Evolutionary conservation across 1,140 invertebrate genomes (phyloP), one percentile per base, ranked within the genome.

Genomic region (Vollenhovia emeryi): DNA sequence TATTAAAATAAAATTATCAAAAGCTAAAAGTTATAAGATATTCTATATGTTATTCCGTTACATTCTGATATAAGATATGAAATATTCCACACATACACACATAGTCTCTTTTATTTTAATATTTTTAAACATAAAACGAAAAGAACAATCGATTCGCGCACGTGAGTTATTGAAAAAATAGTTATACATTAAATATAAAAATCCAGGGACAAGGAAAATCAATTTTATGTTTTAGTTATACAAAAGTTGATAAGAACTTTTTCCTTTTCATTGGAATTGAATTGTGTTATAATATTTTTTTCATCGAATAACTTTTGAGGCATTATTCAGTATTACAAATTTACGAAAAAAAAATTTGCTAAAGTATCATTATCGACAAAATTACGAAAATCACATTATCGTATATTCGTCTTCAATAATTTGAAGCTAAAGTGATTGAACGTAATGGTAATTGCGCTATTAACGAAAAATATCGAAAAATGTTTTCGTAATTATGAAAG

Each of bases 331-430:
- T 9, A 40, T 64, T 40, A 0, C n/a, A 64, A 13, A 64, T 27
- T 59, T 59, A 1, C 0, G 4, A 33, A 21, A 64, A 21, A 64
- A 21, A 64, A 21, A 18, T 74, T 24, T 43, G 0, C 36, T 45
- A 62, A 33, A 60, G 2, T 27, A 13, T 5, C 1, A 75, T 75
- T 57, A 74, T 57, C 30, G 71, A 18, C 13, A 74, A 74, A 74
- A 57, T 74, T 5, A 36, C 9, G 36, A 57, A n/a, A 64, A 40
- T 64, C 33, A 40, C 15, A 27, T 60, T 60, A 43, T 13, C 15
- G 9, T n/a, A 27, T 48, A 40, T 9, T 60, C 5, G 11, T 62
- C 9, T 60, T 62, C 3, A 40, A 57, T 75, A 40, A 76, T 76
- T 76, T 45, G 18, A 15, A 18, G 4, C 3, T 27, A 21, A 3